Evolutionary conservation across 2,113 vertebrate genomes (phyloP), one percentile per base, ranked within the genome.

Genomic region (Pachycephala philippinensis): DNA sequence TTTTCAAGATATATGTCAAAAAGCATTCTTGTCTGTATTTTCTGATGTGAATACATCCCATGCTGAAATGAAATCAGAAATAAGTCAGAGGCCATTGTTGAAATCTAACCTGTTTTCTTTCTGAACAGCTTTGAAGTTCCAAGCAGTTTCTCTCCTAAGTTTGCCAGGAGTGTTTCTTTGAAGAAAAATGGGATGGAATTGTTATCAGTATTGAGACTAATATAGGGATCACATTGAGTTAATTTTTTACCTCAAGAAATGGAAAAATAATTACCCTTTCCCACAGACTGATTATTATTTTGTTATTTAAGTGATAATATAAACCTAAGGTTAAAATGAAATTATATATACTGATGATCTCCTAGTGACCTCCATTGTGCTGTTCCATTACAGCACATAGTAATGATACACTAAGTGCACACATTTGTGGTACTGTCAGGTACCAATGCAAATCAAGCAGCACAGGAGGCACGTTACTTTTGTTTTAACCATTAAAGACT

Each of bases 271-370:
- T 79, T 86, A 13, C n/a, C 13, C 65, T 65, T 75, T 57, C 84
- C 68, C 13, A 50, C n/a, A 76, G 68, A 40, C 42, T 69, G 93
- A 96, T 95, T 97, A 96, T 79, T 95, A 87, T 91, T 93, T 97
- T 97, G 92, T 97, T 94, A 97, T 96, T 97, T 97, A 96, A 97
- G 95, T 96, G 93, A 95, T 94, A 98, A 96, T 92, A 78, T 72
- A 97, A 97, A 87, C 76, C 92, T 89, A 69, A 85, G 90, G 92
- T 93, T 97, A 96, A 96, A 97, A 95, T 82, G 76, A 97, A 97
- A 97, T 95, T 93, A 93, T 88, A 88, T 74, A n/a, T 76, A 77
- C 79, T 31, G 90, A 83, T 81, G 64, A 96, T 91, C 93, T 94
- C 96, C 92, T 64, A 91, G 93, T 91, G 87, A 75, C 75, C 91